Evolutionary conservation across 92 coral and sea anemone species (phyloP).

Genomic region (Pocillopora grandis): DNA sequence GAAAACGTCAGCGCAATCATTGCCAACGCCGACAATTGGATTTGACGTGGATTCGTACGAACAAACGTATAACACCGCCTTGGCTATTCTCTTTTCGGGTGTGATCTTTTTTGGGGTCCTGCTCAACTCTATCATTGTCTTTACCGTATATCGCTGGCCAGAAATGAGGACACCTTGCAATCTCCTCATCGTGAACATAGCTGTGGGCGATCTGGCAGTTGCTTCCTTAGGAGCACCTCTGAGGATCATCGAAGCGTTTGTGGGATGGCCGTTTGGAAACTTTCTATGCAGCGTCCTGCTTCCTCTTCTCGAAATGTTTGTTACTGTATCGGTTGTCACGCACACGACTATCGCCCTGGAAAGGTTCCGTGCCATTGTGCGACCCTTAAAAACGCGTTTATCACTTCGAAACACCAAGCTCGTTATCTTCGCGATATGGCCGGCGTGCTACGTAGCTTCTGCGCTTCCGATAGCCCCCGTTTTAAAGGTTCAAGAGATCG

Average conservation of each 20-base stretch:
- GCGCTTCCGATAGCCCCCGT: conserved; percentile 58
- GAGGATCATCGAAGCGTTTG: conserved; percentile 58
- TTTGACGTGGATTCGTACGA: conserved; percentile 11
- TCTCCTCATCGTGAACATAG: conserved; percentile 65
- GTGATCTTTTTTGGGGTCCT: conserved; percentile 50
- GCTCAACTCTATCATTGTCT: conserved; percentile 49
- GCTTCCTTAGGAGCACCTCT: conserved; percentile 68
- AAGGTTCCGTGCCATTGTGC: conserved; percentile 69
- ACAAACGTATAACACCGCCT: conserved; percentile 30
- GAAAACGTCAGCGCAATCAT: neutral
- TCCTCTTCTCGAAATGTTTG: conserved; percentile 72
- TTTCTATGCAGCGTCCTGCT: conserved; percentile 47
- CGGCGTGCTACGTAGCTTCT: conserved; percentile 48
- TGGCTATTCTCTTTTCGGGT: conserved; percentile 52
- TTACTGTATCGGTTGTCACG: conserved; percentile 66
- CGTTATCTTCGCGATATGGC: conserved; percentile 65
- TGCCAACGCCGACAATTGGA: neutral
- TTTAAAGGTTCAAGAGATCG: neutral
- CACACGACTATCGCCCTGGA: conserved; percentile 80
- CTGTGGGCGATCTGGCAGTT: conserved; percentile 67
- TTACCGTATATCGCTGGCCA: conserved; percentile 57
- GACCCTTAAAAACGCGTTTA: conserved; percentile 68
- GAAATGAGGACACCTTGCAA: conserved; percentile 78
- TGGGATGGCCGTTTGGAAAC: conserved; percentile 80
- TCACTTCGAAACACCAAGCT: conserved; percentile 53